A percentile compares a stretch with the other conserved stretches of the same genome.
Evolutionary conservation across 2,797 vertebrate genomes (phyloP).

Genomic region (Clarias pachynema): DNA sequence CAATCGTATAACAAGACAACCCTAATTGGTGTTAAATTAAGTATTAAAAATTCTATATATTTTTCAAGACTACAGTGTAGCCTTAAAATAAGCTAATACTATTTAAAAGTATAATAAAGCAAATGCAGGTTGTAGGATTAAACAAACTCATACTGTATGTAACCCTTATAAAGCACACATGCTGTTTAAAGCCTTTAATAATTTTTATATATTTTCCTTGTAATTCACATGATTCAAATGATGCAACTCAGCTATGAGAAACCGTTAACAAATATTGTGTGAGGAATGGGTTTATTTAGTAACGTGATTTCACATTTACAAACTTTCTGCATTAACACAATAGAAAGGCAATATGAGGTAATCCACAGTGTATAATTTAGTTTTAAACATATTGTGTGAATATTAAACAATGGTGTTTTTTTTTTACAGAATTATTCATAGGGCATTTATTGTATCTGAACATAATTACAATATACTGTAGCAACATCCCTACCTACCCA

Average conservation of each 20-base stretch:
- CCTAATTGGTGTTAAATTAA: not conserved
- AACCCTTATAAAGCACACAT: not conserved
- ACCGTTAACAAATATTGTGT: not conserved
- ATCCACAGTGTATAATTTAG: not conserved
- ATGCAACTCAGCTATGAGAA: not conserved
- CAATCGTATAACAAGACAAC: not conserved
- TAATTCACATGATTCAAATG: not conserved
- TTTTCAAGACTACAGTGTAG: not conserved
- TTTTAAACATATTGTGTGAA: not conserved
- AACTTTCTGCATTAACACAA: not conserved
- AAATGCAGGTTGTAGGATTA: not conserved
- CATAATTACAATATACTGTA: not conserved
- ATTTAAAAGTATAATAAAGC: not conserved
- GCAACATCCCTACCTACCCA: not conserved
- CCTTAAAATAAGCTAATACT: not conserved
- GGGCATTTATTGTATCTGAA: not conserved
- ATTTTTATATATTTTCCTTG: not conserved
- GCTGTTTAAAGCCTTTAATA: not conserved
- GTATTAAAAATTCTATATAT: not conserved
- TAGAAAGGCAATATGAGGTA: not conserved
- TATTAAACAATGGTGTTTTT: not conserved
- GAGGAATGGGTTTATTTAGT: not conserved
- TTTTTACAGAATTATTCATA: not conserved
- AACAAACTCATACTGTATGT: not conserved
- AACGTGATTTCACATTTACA: not conserved